Base-by-base conservation (phyloP, 2,113 vertebrate genomes). In the Scomber scombrus region DNA sequence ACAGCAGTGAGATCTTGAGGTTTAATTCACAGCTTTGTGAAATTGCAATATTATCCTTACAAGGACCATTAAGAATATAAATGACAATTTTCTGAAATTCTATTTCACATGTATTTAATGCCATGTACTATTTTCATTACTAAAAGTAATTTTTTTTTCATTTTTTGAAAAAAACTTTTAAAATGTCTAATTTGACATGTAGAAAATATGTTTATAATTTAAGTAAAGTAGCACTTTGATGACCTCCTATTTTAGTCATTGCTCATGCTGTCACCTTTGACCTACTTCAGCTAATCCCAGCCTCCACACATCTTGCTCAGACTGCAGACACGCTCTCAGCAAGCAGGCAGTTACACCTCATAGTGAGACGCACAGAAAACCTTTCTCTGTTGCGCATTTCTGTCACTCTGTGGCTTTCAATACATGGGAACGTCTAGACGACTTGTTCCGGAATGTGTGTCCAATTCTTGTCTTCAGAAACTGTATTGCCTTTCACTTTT, bases 231-330 rank as follows among this genome's bases (percentile, higher is more conserved):
- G 6, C 0, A 1, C 4, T 45, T 57, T 34, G 0, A 21, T n/a
- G 23, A 70, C 40, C 9, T 49, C 43, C 10, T 0, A 7, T 58
- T 78, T 72, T 15, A 46, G 50, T 66, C 23, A 54, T 60, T 60
- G 19, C 52, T 76, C 60, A 63, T 76, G 76, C 18, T 2, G 52
- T 93, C 69, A 94, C 91, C 90, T 94, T 93, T 95, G 86, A 88
- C 92, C 92, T 87, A 93, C 84, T 91, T 91, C 46, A 18, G 26
- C 45, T 78, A 13, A 40, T 15, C 7, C 7, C 55, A 11, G 7
- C 5, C 1, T 52, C 52, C 12, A 26, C 34, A 5, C 34, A 16
- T 3, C 73, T 29, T n/a, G n/a, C 49, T 68, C 47, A 58, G 45
- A 69, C 68, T 67, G 74, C 54, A 64, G n/a, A 60, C 55, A 69